phyloP scores from a whole-genome alignment of 2,888 invertebrate species.

The Alitta virens region DNA sequence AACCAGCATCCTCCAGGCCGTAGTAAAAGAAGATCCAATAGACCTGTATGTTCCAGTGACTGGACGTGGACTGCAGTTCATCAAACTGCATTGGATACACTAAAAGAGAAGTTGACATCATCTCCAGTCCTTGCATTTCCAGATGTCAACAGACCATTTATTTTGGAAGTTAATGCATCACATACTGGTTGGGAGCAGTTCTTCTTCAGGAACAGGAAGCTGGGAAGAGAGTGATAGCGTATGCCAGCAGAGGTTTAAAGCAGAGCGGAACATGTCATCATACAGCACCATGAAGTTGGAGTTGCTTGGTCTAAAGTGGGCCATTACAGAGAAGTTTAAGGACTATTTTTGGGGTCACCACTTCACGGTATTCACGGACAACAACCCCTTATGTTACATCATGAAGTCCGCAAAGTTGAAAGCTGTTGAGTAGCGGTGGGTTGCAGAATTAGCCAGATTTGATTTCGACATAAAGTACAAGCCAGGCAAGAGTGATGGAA shows the following conservation, averaged over 20 bases:
- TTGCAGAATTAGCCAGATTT: neutral
- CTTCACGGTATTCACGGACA: neutral
- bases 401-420: neutral
- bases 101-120: neutral
- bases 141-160: neutral
- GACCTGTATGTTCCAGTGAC: neutral
- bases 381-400: neutral
- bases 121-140: neutral
- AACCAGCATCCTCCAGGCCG: neutral
- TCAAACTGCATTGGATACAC: neutral
- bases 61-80: neutral
- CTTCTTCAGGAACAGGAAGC: neutral
- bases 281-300: neutral
- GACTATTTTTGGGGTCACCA: neutral
- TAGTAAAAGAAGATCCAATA: neutral
- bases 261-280: neutral
- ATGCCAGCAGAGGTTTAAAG: neutral
- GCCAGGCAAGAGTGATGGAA: neutral
- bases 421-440: neutral
- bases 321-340: neutral
- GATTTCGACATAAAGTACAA: neutral
- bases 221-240: neutral
- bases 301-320: neutral
- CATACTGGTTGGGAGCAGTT: neutral
- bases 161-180: neutral